Evolutionary conservation across 2,113 vertebrate genomes (phyloP), one percentile per base, ranked within the genome.

Genomic region (Chamaea fasciata): DNA sequence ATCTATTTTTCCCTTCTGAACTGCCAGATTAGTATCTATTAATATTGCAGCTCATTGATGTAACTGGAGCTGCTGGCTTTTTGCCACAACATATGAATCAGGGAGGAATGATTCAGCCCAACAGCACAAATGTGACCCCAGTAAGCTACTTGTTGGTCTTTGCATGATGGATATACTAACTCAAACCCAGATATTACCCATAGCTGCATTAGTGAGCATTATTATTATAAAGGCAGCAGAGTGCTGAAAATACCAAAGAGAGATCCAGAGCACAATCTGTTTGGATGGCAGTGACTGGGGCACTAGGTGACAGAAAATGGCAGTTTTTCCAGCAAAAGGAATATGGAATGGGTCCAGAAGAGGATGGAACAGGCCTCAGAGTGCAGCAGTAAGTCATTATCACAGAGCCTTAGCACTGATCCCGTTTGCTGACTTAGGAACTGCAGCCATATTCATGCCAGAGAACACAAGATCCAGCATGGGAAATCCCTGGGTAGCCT

Each of bases 21-120:
- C 78, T 86, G 89, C 77, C 92, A 96, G 93, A 96, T 95, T 84
- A 94, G 80, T 57, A 83, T 79, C 95, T 95, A 89, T 94, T 95
- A 94, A 95, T 94, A 94, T 77, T 92, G 79, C 68, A 91, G 83
- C 80, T 92, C 78, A 92, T 64, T 93, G 93, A 94, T 96, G 87
- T 86, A 96, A 95, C 70, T 89, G 87, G 92, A 95, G 24, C 70
- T 75, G 55, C 47, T 91, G 92, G 91, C 76, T 78, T 76, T 82
- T 90, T 92, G 85, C 93, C 94, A 90, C 65, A 73, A 65, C 83
- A 49, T 28, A 80, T 90, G 82, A 95, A 95, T 97, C 95, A 94
- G 71, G 49, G 46, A 52, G 47, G 77, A 71, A 84, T 79, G 93
- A 95, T 85, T 95, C 93, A 93, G 92, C 52, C 94, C 69, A 95